phyloP scores from a whole-genome alignment of 2,888 invertebrate genomes.

The Meganola albula region DNA sequence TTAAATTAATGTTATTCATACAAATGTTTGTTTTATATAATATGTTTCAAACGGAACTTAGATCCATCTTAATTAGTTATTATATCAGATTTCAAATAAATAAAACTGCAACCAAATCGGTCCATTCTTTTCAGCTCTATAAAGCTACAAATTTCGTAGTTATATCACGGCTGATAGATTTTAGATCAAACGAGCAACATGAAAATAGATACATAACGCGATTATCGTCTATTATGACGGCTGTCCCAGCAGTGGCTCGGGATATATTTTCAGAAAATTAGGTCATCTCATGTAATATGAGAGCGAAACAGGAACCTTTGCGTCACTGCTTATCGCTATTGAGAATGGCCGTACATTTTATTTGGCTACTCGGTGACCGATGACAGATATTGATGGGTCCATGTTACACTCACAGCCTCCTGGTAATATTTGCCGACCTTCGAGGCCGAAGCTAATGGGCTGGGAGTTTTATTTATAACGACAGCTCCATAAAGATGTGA shows the following conservation, averaged over 20 bases:
- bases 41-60: no score
- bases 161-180: no score
- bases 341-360: conserved; percentile 52
- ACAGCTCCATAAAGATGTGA: conserved; percentile 53
- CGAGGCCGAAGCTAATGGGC: conserved; percentile 47
- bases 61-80: no score
- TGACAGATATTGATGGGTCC: conserved; percentile 72
- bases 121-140: no score
- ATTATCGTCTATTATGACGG: conserved; percentile 18
- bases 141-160: no score
- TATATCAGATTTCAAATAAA: no score
- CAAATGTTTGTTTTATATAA: conserved; percentile 7
- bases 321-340: conserved; percentile 43
- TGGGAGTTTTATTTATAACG: conserved; percentile 62
- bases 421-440: conserved; percentile 48
- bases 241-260: conserved; percentile 30
- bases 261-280: conserved; percentile 44
- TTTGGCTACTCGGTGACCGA: conserved; percentile 63
- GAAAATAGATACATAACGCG: conserved; percentile 11
- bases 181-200: conserved; percentile 1
- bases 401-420: conserved; percentile 45
- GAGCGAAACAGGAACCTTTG: conserved; percentile 43
- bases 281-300: conserved; percentile 59
- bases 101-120: no score
- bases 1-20: conserved; percentile 5